Percentiles rank a stretch among this genome's conserved stretches.
These are phyloP conservation scores for Caranx melampygus DNA, from an alignment of 2,113 vertebrate genomes.

Conservation along the genomic window DNA sequence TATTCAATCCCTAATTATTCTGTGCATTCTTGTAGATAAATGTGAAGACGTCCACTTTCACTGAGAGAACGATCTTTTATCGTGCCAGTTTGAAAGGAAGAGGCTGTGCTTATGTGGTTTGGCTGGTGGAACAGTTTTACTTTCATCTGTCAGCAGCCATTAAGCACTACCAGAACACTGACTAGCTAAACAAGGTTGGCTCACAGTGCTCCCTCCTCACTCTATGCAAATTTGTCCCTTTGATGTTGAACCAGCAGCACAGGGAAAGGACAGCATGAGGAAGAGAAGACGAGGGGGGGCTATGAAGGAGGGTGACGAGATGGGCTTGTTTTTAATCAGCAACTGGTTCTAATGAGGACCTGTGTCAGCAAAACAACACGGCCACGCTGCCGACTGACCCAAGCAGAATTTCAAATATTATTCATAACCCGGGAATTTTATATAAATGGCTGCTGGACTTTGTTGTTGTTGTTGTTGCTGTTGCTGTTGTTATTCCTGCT, in stretches of 20 bases:
- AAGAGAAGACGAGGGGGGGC: slow-evolving; percentile 17
- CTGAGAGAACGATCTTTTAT: slow-evolving; percentile 44
- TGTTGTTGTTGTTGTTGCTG: slow-evolving; percentile 40
- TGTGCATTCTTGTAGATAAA: slow-evolving; percentile 40
- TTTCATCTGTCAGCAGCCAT: slow-evolving; percentile 74
- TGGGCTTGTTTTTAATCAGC: slow-evolving; percentile 64
- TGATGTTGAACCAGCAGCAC: slow-evolving; percentile 70
- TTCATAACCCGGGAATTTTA: slow-evolving; percentile 32
- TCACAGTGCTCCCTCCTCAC: slow-evolving; percentile 43
- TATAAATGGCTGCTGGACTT: slow-evolving; percentile 45
- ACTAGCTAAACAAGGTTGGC: slow-evolving; percentile 66
- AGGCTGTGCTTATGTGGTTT: slow-evolving; percentile 56
- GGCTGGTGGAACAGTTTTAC: slow-evolving; percentile 52
- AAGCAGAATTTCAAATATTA: slow-evolving; percentile 36
- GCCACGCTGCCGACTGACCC: slow-evolving; percentile 49
- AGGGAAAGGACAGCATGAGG: slow-evolving; percentile 47
- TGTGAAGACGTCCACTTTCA: slow-evolving; percentile 38
- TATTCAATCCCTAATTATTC: slow-evolving; percentile 36
- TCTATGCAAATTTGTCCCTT: slow-evolving; percentile 71
- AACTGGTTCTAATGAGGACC: slow-evolving; percentile 69
- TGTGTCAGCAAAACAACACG: slow-evolving; percentile 65
- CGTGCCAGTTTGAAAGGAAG: slow-evolving; percentile 22
- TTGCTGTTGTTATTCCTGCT: slow-evolving; percentile 24
- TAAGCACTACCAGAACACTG: slow-evolving; percentile 56
- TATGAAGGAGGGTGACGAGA: slow-evolving; percentile 29